Conservation (phyloP, 2,113 vertebrate species). For the Coptodon rendalli region DNA sequence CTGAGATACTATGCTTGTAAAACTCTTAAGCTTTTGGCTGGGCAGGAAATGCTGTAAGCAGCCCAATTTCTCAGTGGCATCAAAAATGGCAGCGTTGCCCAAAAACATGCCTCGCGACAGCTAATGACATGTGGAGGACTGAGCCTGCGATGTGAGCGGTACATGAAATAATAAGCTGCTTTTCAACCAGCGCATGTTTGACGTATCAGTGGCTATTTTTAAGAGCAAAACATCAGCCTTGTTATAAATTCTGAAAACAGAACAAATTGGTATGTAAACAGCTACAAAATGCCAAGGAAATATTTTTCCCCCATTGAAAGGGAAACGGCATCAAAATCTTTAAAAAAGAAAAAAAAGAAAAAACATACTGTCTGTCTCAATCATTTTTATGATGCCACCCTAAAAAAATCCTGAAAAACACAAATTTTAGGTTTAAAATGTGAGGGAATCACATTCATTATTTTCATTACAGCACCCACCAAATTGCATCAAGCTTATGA, state of each 20-base stretch:
- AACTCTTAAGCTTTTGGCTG: neutral
- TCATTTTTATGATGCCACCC: slow-evolving; percentile 44
- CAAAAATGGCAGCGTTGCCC: neutral
- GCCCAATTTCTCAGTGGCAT: neutral
- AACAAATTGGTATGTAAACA: slow-evolving; percentile 50
- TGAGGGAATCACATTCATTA: slow-evolving; percentile 67
- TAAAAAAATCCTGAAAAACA: neutral
- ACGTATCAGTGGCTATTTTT: slow-evolving; percentile 9
- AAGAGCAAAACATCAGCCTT: slow-evolving; percentile 55
- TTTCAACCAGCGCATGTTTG: slow-evolving; percentile 17
- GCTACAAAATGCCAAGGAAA: slow-evolving; percentile 39
- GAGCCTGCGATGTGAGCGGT: neutral
- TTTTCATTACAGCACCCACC: slow-evolving; percentile 67
- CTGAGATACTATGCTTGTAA: neutral
- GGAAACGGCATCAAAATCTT: slow-evolving; percentile 13
- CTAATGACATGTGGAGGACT: neutral
- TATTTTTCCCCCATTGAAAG: neutral
- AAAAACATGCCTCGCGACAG: neutral
- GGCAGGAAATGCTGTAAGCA: neutral
- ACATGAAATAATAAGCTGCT: slow-evolving; percentile 41
- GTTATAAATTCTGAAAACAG: slow-evolving; percentile 59
- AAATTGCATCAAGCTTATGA: slow-evolving; percentile 85
- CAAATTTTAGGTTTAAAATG: slow-evolving; percentile 51
- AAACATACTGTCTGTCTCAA: neutral
- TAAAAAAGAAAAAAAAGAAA: slow-evolving; percentile 15